Conservation (phyloP, 2,113 vertebrate genomes). For the Cyprinodon brontotheroides region DNA sequence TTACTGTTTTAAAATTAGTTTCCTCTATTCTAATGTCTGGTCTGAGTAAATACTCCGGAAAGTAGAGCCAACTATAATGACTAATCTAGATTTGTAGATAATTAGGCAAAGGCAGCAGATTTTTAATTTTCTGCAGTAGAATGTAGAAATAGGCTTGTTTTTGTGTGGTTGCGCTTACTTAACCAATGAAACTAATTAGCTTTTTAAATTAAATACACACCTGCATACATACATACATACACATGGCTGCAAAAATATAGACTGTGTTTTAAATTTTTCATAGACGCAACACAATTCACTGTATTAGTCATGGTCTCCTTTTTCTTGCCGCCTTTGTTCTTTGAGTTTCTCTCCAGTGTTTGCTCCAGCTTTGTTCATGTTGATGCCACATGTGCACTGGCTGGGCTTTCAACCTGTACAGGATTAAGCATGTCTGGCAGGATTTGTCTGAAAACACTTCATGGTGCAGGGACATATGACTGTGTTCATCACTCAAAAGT, state of each 20-base stretch:
- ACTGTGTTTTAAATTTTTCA: slow-evolving; percentile 23
- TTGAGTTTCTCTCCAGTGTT: slow-evolving; percentile 41
- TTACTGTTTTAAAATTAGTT: background rate
- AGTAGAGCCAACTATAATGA: slow-evolving; percentile 20
- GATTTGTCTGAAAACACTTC: slow-evolving; percentile 41
- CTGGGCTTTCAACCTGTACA: slow-evolving; percentile 67
- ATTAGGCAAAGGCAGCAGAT: slow-evolving; percentile 12
- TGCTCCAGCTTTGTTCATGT: slow-evolving; percentile 64
- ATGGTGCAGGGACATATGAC: slow-evolving; percentile 22
- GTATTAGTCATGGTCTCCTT: slow-evolving; percentile 44
- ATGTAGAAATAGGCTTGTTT: slow-evolving; percentile 5
- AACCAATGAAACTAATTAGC: slow-evolving; percentile 35
- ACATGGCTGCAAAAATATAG: slow-evolving; percentile 44
- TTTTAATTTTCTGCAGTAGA: slow-evolving; percentile 33
- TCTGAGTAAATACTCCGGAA: too few relatives aligned
- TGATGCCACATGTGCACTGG: slow-evolving; percentile 75
- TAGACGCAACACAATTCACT: slow-evolving; percentile 41
- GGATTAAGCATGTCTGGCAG: slow-evolving; percentile 68
- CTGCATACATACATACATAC: slow-evolving; percentile 14
- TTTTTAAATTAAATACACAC: slow-evolving; percentile 34
- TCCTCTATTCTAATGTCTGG: background rate
- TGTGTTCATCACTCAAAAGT: slow-evolving; percentile 18
- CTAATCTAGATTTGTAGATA: slow-evolving; percentile 34
- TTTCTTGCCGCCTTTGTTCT: slow-evolving; percentile 42
- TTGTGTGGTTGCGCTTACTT: slow-evolving; percentile 19